Conservation (phyloP, 2,888 invertebrate genomes). For the Isoperla grammatica region DNA sequence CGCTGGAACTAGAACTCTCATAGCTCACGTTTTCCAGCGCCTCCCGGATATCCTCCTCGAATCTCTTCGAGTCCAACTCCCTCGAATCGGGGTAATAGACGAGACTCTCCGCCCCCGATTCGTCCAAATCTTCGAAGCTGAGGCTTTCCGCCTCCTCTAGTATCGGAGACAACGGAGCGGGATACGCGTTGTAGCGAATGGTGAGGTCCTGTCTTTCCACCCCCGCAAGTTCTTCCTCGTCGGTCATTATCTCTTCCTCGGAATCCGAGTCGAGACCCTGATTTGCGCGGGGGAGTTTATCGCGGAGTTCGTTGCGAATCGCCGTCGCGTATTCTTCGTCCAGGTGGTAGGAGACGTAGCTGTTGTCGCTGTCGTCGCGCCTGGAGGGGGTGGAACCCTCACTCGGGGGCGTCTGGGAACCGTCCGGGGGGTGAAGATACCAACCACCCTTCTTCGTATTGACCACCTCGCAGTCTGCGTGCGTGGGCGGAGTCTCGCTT, state of each 20-base stretch:
- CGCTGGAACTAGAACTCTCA: conserved; percentile 23
- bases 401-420: background rate
- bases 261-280: conserved; percentile 41
- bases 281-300: conserved; percentile 60
- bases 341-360: conserved; percentile 54
- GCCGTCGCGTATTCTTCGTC: conserved; percentile 68
- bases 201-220: conserved; percentile 32
- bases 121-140: conserved; percentile 20
- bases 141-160: conserved; percentile 51
- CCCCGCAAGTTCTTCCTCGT: conserved; percentile 30
- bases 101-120: conserved; percentile 32
- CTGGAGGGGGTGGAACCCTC: conserved; percentile 8
- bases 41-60: conserved; percentile 32
- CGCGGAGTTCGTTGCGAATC: conserved; percentile 61
- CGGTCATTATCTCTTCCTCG: conserved; percentile 32
- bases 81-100: conserved; percentile 32
- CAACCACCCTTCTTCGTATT: conserved; percentile 28
- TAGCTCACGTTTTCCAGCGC: conserved; percentile 32
- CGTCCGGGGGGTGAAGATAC: conserved; percentile 34
- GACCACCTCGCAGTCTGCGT: too few species aligned
- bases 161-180: conserved; percentile 55
- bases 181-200: conserved; percentile 50
- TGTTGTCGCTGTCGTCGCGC: conserved; percentile 39
- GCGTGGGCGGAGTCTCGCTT: too few species aligned
- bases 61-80: conserved; percentile 24